These are phyloP conservation scores for Ia io DNA, from an alignment of 2,113 vertebrate genomes.

Conservation along the genomic window DNA sequence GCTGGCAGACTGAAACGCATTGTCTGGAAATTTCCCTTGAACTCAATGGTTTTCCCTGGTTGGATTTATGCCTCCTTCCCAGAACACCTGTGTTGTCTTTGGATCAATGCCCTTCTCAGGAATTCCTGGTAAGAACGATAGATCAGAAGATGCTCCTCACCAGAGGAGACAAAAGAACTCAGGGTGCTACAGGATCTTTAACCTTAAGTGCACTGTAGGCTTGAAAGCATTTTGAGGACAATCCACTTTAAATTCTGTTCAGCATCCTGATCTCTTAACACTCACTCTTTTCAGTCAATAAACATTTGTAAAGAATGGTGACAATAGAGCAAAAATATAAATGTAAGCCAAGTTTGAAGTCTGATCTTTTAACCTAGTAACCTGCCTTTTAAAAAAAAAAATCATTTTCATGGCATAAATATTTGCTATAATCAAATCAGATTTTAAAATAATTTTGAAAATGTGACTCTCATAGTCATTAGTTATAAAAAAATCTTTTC, in stretches of 20 bases:
- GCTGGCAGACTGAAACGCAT: background rate
- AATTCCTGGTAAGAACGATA: background rate
- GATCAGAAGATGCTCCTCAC: background rate
- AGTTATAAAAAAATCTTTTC: background rate
- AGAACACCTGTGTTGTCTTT: background rate
- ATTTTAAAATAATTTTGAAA: constrained; percentile 29
- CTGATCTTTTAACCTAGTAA: background rate
- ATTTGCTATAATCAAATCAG: background rate
- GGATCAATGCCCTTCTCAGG: background rate
- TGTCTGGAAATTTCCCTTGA: background rate
- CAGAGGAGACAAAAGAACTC: background rate
- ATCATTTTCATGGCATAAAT: background rate
- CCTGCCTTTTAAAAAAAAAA: background rate
- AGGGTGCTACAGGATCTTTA: background rate
- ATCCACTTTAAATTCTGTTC: background rate
- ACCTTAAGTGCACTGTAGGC: background rate
- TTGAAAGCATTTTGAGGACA: background rate
- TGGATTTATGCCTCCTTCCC: background rate
- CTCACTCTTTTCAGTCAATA: background rate
- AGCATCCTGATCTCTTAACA: background rate
- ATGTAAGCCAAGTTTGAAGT: background rate
- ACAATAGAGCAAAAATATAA: background rate
- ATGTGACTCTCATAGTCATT: background rate
- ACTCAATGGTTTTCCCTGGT: background rate
- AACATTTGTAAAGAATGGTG: background rate